A percentile compares a stretch with the other conserved stretches of the same genome.
Evolutionary conservation across 2,113 vertebrate genomes (phyloP).

Genomic region (Lamprotornis superbus): DNA sequence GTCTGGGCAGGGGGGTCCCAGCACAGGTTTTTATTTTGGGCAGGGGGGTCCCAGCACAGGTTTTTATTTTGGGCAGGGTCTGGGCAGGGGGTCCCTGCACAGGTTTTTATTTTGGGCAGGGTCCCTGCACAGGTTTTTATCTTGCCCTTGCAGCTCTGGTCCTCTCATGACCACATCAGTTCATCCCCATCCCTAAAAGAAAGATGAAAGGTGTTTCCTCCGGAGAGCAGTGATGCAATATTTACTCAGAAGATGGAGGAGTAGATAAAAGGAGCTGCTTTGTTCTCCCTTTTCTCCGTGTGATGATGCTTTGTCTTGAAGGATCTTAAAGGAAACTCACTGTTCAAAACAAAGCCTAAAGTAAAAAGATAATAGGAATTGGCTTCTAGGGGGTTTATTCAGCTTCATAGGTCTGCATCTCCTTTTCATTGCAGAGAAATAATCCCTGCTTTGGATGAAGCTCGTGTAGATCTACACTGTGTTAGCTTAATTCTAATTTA

Average conservation of each 20-base stretch:
- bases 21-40: no score
- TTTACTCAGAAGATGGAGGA: conserved; percentile 11
- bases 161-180: neutral
- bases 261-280: neutral
- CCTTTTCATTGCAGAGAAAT: neutral
- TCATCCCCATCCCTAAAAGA: neutral
- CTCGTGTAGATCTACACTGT: neutral
- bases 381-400: neutral
- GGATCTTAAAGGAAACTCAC: neutral
- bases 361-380: neutral
- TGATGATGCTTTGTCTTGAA: conserved; percentile 12
- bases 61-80: no score
- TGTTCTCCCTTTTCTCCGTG: neutral
- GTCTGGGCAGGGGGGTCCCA: no score
- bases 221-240: conserved; percentile 19
- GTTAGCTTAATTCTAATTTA: neutral
- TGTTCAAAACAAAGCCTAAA: neutral
- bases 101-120: no score
- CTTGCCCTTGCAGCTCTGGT: neutral
- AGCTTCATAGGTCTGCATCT: neutral
- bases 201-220: conserved; percentile 10
- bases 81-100: neutral
- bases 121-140: no score
- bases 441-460: neutral
- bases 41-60: no score